Evolutionary conservation across 2,888 invertebrate genomes (phyloP), one percentile per base, ranked within the genome.

Genomic region (Endomychus coccineus): DNA sequence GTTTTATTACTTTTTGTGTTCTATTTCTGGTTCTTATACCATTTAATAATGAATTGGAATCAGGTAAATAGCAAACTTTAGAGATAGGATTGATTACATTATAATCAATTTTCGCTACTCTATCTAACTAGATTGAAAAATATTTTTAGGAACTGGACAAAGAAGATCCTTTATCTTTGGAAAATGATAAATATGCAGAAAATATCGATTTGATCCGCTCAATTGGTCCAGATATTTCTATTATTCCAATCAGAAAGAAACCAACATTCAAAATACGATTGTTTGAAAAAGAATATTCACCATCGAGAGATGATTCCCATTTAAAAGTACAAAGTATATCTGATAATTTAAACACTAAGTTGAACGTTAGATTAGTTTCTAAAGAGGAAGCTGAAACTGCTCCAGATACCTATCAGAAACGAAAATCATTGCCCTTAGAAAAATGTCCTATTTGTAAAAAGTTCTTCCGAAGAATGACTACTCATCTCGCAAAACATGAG

Each of bases 401-500:
- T 15, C 52, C 49, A 23, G 56, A 58, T 36, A 54, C 59, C 4
- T 58, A 57, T 37, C 42, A 56, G 12, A 58, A 55, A 46, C 49
- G 63, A 22, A 62, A 58, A 56, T 61, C 64, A 3, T 56, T 56
- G 32, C 64, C 64, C 11, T 45, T 66, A 35, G 60, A 63, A 50
- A 62, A 63, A 40, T 66, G 66, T 44, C 65, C 62, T 5, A 54
- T 65, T 30, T 66, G 66, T 46, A 65, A 64, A 49, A 62, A 65
- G 42, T 59, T 43, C 40, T 66, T 63, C 56, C 62, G 49, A 50
- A 58, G 45, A 58, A 70, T 58, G 69, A 69, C 54, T 59, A 71
- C 57, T 39, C 65, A 71, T 46, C 62, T 71, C 4, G 45, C 59
- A 16, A 68, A 66, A 48, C 67, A 67, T 39, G 56, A 58, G 37